Percentiles rank a stretch among this genome's conserved stretches.
Conservation (phyloP, 2,113 vertebrate genomes). For the Rhineura floridana region DNA sequence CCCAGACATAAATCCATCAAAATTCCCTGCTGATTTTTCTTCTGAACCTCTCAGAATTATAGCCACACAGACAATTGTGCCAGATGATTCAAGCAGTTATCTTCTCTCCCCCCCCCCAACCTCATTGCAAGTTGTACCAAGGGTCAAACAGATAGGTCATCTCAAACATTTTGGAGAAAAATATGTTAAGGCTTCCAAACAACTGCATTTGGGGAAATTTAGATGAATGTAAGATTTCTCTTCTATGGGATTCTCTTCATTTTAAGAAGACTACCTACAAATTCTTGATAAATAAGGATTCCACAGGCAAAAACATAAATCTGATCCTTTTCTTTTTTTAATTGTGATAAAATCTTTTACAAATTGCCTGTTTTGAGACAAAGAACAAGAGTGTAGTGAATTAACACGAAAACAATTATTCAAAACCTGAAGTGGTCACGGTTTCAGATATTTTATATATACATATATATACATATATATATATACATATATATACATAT, state of each 20-base stretch:
- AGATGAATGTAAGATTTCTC: conserved; percentile 7
- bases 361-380: background rate
- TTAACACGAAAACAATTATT: conserved; percentile 35
- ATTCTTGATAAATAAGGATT: background rate
- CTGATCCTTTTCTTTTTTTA: background rate
- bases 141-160: conserved; percentile 48
- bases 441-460: too few relatives aligned
- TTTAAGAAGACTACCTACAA: background rate
- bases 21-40: conserved; percentile 50
- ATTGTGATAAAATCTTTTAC: background rate
- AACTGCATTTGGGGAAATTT: conserved; percentile 46
- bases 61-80: conserved; percentile 32
- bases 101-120: conserved; percentile 17
- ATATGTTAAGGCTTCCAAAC: conserved; percentile 45
- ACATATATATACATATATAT: too few relatives aligned
- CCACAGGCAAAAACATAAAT: conserved; percentile 1
- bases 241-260: background rate
- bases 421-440: conserved; percentile 25
- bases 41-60: conserved; percentile 44
- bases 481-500: too few relatives aligned
- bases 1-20: conserved; percentile 46
- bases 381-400: background rate
- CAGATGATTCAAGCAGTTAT: conserved; percentile 26
- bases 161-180: conserved; percentile 51
- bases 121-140: conserved; percentile 48